Base-by-base conservation (phyloP, 2,113 vertebrate genomes). In the Chloroceryle aenea region DNA sequence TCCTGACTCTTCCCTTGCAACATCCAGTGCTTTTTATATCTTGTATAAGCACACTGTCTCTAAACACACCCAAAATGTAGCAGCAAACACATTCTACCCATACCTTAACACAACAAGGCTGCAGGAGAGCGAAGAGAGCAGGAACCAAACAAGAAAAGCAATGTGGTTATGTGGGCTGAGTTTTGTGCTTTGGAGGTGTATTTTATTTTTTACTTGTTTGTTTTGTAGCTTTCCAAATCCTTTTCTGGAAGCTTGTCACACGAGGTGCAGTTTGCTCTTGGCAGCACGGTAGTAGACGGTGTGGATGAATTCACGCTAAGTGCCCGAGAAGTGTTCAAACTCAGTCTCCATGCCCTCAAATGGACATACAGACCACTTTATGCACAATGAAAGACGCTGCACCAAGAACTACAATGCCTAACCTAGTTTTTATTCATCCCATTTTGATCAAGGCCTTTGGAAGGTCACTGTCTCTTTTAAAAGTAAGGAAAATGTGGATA, bases 381-480 rank as follows among this genome's bases (percentile, higher is more conserved):
- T 85, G 58, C 90, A 64, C 73, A 85, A 67, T 64, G 90, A 97
- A 97, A 97, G 96, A 96, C 79, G 90, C 95, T 91, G 90, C 94
- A 78, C 32, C 4, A 12, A 94, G 94, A 62, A 61, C 84, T 42
- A 86, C 89, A 91, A 61, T 72, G 93, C 86, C 93, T 97, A 97
- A 91, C 97, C 94, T 95, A 93, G 88, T 95, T 98, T 98, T 96
- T 90, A 94, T 96, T 97, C 93, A 84, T 92, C 87, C 86, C 58
- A 12, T 94, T 98, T 97, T 7, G 55, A 97, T 94, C 89, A 89
- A 97, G 96, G 96, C 95, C 90, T 92, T 92, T 97, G 78, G 96
- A 97, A 98, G 94, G 96, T 97, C 98, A 97, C 94, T 19, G 77
- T 87, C 96, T 98, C 97, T 98, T 98, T 97, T 93, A 97, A 98